Evolutionary conservation across 2,113 vertebrate species (phyloP), one percentile per base, ranked within the genome.

Genomic region (Hemicordylus capensis): DNA sequence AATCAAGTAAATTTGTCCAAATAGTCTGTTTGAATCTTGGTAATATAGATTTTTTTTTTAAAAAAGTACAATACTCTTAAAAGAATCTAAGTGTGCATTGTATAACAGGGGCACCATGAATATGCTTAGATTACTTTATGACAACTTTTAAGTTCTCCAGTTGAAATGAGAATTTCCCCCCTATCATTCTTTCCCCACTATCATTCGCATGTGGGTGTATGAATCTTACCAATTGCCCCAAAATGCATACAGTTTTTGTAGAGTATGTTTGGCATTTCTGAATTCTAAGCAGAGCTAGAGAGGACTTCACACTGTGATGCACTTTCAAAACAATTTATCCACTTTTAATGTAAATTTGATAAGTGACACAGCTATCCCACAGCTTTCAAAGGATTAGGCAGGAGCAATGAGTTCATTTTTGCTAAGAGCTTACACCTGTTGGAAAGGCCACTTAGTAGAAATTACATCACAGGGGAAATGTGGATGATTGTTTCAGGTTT

Each of bases 291-390:
- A 37, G 76, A 92, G 31, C 58, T 80, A 77, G 81, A 81, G 92
- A 90, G 54, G 87, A 81, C 81, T 93, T 83, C 88, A 91, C 80
- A 87, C 83, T 91, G 89, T 75, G 92, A 90, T 81, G 48, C 56
- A 91, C 85, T 93, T 95, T 90, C 78, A 92, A 92, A 96, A 94
- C 89, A 94, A 93, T 94, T 95, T 94, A 84, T 44, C 61, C 85
- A 83, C 84, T 95, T 93, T 86, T 85, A 94, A 95, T 90, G 87
- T 86, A 96, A 92, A 95, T 95, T 93, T 83, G 84, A 11, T 93
- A 90, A 91, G 83, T 81, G 67, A 87, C 80, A 90, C 51, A 89
- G 74, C 79, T 90, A 58, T 89, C 83, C 22, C 83, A 89, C 70
- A 83, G 80, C 61, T 8, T 86, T 81, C 77, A 92, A 93, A 93